Conservation (phyloP, 2,888 invertebrate species). For the Helicoverpa assulta region DNA sequence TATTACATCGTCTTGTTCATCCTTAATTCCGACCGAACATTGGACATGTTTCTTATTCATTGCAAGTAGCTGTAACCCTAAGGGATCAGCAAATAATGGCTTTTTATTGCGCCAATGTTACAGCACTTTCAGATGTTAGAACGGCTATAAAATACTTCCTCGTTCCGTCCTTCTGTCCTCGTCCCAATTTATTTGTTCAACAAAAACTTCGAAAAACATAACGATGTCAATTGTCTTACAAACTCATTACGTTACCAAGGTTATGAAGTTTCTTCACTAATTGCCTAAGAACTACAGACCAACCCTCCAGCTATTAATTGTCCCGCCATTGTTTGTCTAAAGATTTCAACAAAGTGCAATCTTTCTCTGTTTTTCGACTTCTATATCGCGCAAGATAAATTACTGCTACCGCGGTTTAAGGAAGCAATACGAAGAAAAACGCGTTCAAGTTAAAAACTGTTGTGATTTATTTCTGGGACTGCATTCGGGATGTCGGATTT, state of each 20-base stretch:
- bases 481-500: constrained; percentile 51
- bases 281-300: constrained; percentile 45
- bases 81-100: constrained; percentile 1
- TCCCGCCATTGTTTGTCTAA: constrained; percentile 54
- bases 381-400: constrained; percentile 62
- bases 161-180: not conserved
- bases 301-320: constrained; percentile 54
- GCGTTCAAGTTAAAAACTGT: constrained; percentile 57
- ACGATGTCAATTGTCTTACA: constrained; percentile 21
- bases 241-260: constrained; percentile 44
- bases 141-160: not conserved
- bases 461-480: constrained; percentile 61
- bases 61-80: not conserved
- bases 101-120: constrained; percentile 1
- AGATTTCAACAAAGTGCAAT: constrained; percentile 54
- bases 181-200: not conserved
- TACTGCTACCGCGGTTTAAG: constrained; percentile 51
- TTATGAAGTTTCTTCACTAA: constrained; percentile 40
- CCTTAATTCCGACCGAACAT: not conserved
- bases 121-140: not conserved
- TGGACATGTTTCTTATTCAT: not conserved
- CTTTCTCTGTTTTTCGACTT: constrained; percentile 60
- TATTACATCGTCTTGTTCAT: not conserved
- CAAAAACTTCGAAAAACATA: constrained; percentile 22
- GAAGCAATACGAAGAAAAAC: constrained; percentile 51